Evolutionary conservation across 2,888 invertebrate genomes (phyloP), one percentile per base, ranked within the genome.

Genomic region (Notodonta dromedarius): DNA sequence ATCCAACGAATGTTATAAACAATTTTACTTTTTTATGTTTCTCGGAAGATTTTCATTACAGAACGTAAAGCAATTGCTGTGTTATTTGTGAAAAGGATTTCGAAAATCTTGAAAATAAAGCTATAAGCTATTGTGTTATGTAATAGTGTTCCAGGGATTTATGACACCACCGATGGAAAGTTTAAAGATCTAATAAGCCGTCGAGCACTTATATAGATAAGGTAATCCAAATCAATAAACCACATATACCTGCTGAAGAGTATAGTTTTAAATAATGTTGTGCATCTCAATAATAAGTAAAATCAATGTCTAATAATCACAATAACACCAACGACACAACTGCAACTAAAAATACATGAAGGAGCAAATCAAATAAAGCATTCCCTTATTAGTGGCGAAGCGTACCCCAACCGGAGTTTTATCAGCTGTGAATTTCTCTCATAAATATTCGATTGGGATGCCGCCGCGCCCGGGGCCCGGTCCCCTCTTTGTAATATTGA

Each of bases 341-440:
- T 58, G 60, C 54, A 58, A 57, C 69, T 57, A 55, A 69, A 24
- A 69, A 70, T 57, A 58, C 52, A 46, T 8, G 14, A 13, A 62
- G 61, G 59, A 53, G 60, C 57, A 65, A 60, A 70, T 61, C 76
- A 75, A 75, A 72, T 75, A 75, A 70, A 82, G 82, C 78, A 79
- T 78, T 74, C 73, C 78, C 78, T 84, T 85, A 87, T 85, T 82
- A 87, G 77, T 73, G 73, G 74, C 76, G 74, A 69, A 75, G 68
- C 71, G 59, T 57, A 68, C 74, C 63, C 70, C 66, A 73, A 74
- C 77, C 76, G 65, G 77, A 84, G 86, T 89, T 89, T 87, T 88
- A 90, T 89, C 90, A 90, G 89, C 90, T 90, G 90, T 83, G 83
- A 89, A 88, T 85, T 87, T 88, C 88, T 78, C 90, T 89, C 87